Base-by-base conservation (phyloP, 2,797 vertebrate genomes). In the Lithobates pipiens region DNA sequence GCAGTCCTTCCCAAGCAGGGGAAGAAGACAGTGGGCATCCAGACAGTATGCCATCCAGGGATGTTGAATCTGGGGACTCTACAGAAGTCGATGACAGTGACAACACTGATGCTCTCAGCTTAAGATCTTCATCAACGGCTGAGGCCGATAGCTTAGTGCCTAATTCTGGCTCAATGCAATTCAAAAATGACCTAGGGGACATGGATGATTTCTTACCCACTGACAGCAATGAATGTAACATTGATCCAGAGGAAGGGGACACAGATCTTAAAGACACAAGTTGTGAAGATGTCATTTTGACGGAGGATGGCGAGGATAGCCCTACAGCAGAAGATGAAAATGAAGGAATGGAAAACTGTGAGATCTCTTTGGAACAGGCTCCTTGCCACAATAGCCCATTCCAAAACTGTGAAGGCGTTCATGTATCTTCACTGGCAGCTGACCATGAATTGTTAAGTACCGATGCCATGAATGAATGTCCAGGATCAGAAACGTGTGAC, bases 1-100 rank as follows among this genome's bases (percentile, higher is more conserved):
- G 88, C 73, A 88, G 92, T 77, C 88, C 0, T 46, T 95, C 96
- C 88, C 93, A 94, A 88, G 91, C 91, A 2, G 76, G 89, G 63
- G 88, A 91, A 82, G 88, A 92, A 70, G 88, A 80, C 11, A 65
- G 0, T 84, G 88, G 88, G 27, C 87, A 84, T 67, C 94, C 95
- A 73, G 92, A 95, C 74, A 93, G 90, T 83, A 54, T n/a, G 57
- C 84, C 77, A 54, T 89, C 78, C 46, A 86, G 85, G 65, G 86
- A 89, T 73, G 25, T 68, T 13, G 87, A 86, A 25, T 82, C 88
- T 15, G 85, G 85, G 5, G 85, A 90, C 10, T 88, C 82, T 44
- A 68, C 27, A 2, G 69, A 72, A 61, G 67, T 42, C 1, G 65
- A 85, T 88, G 89, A 89, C 46, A 73, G 27, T 83, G 88, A 89